phyloP scores from a whole-genome alignment of 2,797 vertebrate species.

The Catamblyrhynchus diadema region DNA sequence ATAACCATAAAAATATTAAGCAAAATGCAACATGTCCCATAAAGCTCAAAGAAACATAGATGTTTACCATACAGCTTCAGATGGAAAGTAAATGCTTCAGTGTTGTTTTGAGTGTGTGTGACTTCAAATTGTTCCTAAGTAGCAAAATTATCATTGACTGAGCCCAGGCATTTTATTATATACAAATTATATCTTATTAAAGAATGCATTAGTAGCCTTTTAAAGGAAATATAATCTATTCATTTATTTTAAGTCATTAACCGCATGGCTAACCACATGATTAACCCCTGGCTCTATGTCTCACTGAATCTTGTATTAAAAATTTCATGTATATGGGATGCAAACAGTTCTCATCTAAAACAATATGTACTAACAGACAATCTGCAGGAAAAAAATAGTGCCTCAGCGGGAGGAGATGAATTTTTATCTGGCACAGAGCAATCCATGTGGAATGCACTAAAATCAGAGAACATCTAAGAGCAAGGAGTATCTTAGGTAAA shows the following conservation, averaged over 20 bases:
- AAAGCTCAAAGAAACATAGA: background rate
- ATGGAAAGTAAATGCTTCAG: background rate
- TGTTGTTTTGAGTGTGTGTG: background rate
- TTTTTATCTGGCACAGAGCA: background rate
- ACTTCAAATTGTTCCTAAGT: background rate
- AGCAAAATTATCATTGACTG: background rate
- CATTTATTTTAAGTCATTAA: constrained; percentile 18
- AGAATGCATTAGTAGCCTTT: background rate
- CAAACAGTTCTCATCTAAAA: background rate
- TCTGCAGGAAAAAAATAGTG: background rate
- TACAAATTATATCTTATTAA: constrained; percentile 27
- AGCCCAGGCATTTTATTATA: constrained; percentile 5
- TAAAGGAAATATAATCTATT: constrained; percentile 19
- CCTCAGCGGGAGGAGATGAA: background rate
- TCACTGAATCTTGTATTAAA: background rate
- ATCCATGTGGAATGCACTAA: background rate
- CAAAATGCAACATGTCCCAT: background rate
- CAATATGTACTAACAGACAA: background rate
- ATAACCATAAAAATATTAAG: background rate
- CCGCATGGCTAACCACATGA: background rate
- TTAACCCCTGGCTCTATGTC: background rate
- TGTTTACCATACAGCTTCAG: background rate
- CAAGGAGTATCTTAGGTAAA: background rate
- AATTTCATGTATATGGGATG: background rate
- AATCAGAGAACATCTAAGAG: background rate